Percentiles rank a stretch among this genome's conserved stretches.
Evolutionary conservation across 2,113 vertebrate genomes (phyloP).

Genomic region (Dissostichus mawsoni): DNA sequence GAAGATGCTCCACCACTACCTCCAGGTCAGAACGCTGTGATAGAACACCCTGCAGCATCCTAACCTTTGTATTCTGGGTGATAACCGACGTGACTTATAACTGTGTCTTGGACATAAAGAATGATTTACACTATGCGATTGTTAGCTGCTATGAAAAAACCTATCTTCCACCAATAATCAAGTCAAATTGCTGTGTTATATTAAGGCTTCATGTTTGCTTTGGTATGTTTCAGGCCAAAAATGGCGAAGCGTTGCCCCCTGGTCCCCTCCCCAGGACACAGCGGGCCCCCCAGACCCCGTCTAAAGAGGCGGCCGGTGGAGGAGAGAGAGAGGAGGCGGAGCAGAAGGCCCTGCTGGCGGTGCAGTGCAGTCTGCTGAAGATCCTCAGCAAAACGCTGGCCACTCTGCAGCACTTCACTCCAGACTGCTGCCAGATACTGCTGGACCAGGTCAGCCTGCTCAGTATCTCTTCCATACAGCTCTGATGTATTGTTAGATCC

Average conservation of each 20-base stretch:
- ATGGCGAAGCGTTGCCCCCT: constrained; percentile 89
- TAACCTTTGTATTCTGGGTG: not conserved
- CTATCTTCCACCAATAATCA: no score
- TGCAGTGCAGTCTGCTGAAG: constrained; percentile 96
- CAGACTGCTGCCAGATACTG: constrained; percentile 97
- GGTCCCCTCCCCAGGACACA: constrained; percentile 85
- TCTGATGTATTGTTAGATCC: no score
- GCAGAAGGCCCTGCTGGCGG: constrained; percentile 89
- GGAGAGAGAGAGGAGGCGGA: constrained; percentile 89
- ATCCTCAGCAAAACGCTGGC: constrained; percentile 97
- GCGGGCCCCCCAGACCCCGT: constrained; percentile 79
- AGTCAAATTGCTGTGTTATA: no score
- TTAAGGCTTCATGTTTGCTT: not conserved
- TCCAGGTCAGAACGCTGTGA: constrained; percentile 87
- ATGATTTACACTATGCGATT: no score
- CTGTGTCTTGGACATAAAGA: no score
- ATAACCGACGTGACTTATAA: no score
- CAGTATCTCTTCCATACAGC: no score
- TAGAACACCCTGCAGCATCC: not conserved
- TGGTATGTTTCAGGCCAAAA: constrained; percentile 86
- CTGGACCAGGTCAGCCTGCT: constrained; percentile 89
- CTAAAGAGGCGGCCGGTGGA: constrained; percentile 79
- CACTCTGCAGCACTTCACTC: constrained; percentile 94
- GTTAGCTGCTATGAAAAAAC: no score
- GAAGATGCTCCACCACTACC: constrained; percentile 98